These are phyloP conservation scores for Antheraea yamamai DNA, from an alignment of 2,888 invertebrate genomes.

Conservation along the genomic window DNA sequence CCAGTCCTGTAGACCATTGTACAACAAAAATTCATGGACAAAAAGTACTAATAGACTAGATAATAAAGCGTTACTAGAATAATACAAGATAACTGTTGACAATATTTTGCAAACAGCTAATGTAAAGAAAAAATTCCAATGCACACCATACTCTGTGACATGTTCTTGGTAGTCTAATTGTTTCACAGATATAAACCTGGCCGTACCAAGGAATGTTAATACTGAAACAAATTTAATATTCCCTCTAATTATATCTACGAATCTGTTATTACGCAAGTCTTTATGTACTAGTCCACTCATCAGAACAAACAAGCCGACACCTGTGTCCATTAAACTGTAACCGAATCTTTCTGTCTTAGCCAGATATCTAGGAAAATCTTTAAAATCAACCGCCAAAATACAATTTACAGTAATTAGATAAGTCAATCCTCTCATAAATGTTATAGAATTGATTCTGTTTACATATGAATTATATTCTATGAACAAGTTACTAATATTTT, in stretches of 20 bases:
- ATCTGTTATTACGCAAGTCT: constrained; percentile 48
- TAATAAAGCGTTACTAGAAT: constrained; percentile 77
- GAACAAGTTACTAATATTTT: constrained; percentile 30
- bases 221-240: constrained; percentile 61
- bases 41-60: constrained; percentile 80
- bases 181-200: constrained; percentile 83
- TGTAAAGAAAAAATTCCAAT: constrained; percentile 99
- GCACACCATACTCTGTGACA: constrained; percentile 96
- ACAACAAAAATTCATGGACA: constrained; percentile 86
- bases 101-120: constrained; percentile 91
- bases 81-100: constrained; percentile 83
- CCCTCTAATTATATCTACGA: constrained; percentile 56
- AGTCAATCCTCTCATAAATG: constrained; percentile 86
- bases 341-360: constrained; percentile 95
- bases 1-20: constrained; percentile 85
- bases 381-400: constrained; percentile 97
- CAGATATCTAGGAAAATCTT: constrained; percentile 90
- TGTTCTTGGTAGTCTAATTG: constrained; percentile 92
- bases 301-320: constrained; percentile 94
- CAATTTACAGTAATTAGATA: constrained; percentile 89
- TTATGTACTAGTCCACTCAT: constrained; percentile 89
- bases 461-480: constrained; percentile 39
- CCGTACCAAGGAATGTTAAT: constrained; percentile 82
- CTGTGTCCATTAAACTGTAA: constrained; percentile 96
- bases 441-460: constrained; percentile 74